A percentile compares a stretch with the other conserved stretches of the same genome.
These are phyloP conservation scores for Hystrix cristata DNA, from an alignment of 2,113 vertebrate species.

Conservation along the genomic window DNA sequence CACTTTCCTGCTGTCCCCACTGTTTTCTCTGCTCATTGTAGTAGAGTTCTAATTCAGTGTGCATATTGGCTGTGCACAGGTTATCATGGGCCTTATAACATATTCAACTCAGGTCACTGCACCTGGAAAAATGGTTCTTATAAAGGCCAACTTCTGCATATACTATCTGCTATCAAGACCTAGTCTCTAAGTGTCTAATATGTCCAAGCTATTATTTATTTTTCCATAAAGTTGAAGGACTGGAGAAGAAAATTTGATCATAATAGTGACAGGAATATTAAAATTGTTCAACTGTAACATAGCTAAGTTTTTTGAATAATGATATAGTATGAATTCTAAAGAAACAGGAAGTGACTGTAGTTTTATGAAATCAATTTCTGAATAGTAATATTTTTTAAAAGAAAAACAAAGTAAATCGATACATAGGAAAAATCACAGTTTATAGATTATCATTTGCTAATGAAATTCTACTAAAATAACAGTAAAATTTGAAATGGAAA, in stretches of 20 bases:
- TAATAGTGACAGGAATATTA: background rate
- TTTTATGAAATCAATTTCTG: conserved; percentile 9
- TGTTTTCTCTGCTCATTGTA: too few relatives aligned
- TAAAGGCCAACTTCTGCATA: background rate
- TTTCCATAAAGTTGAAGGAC: background rate
- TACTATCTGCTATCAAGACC: background rate
- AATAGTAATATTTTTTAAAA: background rate
- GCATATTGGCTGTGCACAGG: rapidly evolving
- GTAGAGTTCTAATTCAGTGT: background rate
- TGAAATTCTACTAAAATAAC: conserved; percentile 39
- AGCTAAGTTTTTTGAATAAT: background rate
- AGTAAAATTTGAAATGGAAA: conserved; percentile 14
- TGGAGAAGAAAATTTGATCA: background rate
- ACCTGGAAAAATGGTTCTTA: background rate
- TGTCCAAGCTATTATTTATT: background rate
- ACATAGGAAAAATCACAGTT: background rate
- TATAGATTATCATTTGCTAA: background rate
- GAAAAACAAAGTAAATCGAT: background rate
- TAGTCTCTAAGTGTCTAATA: background rate
- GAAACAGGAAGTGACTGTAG: background rate
- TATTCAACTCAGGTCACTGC: background rate
- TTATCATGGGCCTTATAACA: background rate
- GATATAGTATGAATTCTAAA: background rate
- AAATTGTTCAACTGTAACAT: background rate
- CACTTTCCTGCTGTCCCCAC: rapidly evolving